Evolutionary conservation across 2,888 invertebrate genomes (phyloP).

Genomic region (Resseliella maxima): DNA sequence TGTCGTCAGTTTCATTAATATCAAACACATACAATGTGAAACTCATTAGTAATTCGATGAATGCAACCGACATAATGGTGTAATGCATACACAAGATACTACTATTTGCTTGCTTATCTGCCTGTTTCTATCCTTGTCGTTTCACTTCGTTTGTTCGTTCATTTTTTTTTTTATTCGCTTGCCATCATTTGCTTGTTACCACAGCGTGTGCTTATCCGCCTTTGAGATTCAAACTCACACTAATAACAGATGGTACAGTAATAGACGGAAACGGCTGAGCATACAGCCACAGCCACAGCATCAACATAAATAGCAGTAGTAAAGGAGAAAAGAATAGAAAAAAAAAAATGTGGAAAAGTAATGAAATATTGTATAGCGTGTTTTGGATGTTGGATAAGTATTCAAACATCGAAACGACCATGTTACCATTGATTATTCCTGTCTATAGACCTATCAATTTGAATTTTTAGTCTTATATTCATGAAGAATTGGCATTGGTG

Average conservation of each 20-base stretch:
- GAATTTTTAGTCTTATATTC: neutral
- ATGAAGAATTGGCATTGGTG: neutral
- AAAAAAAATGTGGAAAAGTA: neutral
- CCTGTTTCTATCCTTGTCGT: neutral
- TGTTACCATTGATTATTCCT: slow-evolving; percentile 7
- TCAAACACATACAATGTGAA: slow-evolving; percentile 43
- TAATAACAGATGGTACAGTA: neutral
- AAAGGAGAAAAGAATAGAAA: neutral
- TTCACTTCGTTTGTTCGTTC: neutral
- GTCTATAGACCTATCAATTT: slow-evolving; percentile 1
- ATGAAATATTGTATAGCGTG: slow-evolving; percentile 18
- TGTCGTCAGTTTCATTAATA: slow-evolving; percentile 35
- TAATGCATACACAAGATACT: slow-evolving; percentile 43
- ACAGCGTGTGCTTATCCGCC: slow-evolving; percentile 6
- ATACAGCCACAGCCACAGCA: too few relatives aligned
- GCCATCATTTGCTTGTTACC: neutral
- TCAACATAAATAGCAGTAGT: neutral
- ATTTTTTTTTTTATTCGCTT: neutral
- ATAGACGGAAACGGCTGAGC: neutral
- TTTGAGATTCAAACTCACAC: neutral
- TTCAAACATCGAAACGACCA: slow-evolving; percentile 5
- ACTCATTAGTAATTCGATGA: slow-evolving; percentile 51
- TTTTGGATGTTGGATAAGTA: neutral
- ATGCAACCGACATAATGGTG: slow-evolving; percentile 34
- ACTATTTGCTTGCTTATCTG: slow-evolving; percentile 22